Evolutionary conservation across 2,888 invertebrate species (phyloP).

Genomic region (Polydrusus pterygomalis): DNA sequence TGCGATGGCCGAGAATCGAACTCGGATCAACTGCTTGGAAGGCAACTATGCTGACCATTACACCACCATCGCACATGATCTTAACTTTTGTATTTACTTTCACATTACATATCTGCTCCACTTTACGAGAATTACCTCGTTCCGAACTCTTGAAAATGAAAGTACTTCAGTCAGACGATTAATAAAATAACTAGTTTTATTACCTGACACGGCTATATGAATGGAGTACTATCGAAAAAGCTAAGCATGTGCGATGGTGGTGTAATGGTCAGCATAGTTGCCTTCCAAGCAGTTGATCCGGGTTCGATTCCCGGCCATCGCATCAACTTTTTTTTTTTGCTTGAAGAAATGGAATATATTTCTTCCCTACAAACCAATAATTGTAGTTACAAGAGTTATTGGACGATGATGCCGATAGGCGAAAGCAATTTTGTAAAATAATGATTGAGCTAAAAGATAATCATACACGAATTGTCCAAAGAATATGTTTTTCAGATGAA

Average conservation of each 20-base stretch:
- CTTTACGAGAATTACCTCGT: neutral
- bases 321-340: conserved; percentile 60
- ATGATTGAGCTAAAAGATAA: too few relatives aligned
- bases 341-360: too few relatives aligned
- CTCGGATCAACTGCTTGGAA: conserved; percentile 74
- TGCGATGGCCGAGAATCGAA: conserved; percentile 74
- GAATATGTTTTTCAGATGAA: too few relatives aligned
- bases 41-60: conserved; percentile 74
- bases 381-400: too few relatives aligned
- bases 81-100: neutral
- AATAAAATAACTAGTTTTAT: conserved; percentile 3
- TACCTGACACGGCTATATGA: neutral
- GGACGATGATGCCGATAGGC: too few relatives aligned
- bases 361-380: too few relatives aligned
- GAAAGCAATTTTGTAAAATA: too few relatives aligned
- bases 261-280: conserved; percentile 73
- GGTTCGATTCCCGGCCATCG: conserved; percentile 74
- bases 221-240: neutral
- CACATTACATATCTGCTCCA: neutral
- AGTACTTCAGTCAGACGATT: neutral
- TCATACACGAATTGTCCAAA: too few relatives aligned
- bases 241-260: conserved; percentile 69
- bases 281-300: conserved; percentile 74
- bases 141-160: neutral
- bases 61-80: conserved; percentile 70